Evolutionary conservation across 2,113 vertebrate species (phyloP), one percentile per base, ranked within the genome.

Genomic region (Gallinago media): DNA sequence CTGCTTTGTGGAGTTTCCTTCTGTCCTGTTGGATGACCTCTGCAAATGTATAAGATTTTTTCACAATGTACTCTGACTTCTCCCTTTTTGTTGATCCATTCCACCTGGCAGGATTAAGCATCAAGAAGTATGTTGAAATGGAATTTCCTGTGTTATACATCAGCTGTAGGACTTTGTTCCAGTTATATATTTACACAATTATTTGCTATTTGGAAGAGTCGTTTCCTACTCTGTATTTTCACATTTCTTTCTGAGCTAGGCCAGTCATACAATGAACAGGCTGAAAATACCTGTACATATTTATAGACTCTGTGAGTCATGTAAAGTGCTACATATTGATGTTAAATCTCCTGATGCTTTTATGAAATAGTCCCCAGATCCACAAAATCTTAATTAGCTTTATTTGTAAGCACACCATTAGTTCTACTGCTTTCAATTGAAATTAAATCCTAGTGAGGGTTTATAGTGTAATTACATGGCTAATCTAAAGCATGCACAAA

Each of bases 61-160:
- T 87, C 55, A 27, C 76, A 38, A 32, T 79, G 67, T 85, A 50
- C 58, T 94, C 31, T 40, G 46, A 78, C 74, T 92, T 95, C 58
- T 96, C 81, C 54, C 78, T 90, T 70, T 95, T 71, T 93, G 81
- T 85, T 96, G 94, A 96, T 89, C 94, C 82, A 47, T 93, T 96
- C 89, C 94, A 96, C 96, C 92, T 96, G 96, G 87, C 78, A 79
- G 88, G 92, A 93, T 94, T 95, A 94, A 88, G 75, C 72, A 93
- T 93, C 88, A 90, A 96, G 94, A 95, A 89, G 63, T 94, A 93
- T 74, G 67, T 20, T 93, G 92, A 79, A 94, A 88, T 88, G 92
- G 96, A 93, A 96, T 96, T 96, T 96, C 96, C 94, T 96, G 92
- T 93, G 75, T 79, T 94, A 77, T 89, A 94, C 82, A 94, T 89